phyloP scores from a whole-genome alignment of 2,113 vertebrate genomes.

The Osmerus mordax region DNA sequence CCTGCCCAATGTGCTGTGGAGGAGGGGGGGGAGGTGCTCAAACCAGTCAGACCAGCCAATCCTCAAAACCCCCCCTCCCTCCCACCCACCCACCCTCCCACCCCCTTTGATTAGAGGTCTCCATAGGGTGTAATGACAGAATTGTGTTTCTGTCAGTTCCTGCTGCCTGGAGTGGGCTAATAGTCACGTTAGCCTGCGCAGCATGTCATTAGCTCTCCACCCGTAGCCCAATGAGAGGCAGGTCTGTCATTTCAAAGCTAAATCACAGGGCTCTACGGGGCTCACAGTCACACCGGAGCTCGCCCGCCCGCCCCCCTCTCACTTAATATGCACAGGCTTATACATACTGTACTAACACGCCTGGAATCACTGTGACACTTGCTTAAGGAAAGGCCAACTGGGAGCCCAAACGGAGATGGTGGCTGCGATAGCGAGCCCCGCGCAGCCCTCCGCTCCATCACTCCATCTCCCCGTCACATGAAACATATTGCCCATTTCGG shows the following conservation, averaged over 20 bases:
- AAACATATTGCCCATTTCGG: constrained; percentile 49
- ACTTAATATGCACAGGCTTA: constrained; percentile 49
- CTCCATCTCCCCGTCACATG: constrained; percentile 48
- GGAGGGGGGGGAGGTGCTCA: background rate
- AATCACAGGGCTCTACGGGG: constrained; percentile 62
- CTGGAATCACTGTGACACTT: constrained; percentile 36
- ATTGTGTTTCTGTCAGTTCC: constrained; percentile 67
- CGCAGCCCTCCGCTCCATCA: constrained; percentile 16
- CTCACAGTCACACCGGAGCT: constrained; percentile 59
- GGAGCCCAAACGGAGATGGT: constrained; percentile 5
- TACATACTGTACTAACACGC: constrained; percentile 43
- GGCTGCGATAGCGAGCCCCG: background rate
- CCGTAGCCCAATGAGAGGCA: constrained; percentile 53
- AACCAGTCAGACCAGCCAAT: constrained; percentile 30
- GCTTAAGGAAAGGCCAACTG: constrained; percentile 36
- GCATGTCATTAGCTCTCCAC: constrained; percentile 67
- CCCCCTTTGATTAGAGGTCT: constrained; percentile 71
- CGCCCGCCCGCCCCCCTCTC: constrained; percentile 47
- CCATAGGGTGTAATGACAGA: constrained; percentile 69
- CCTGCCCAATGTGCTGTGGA: too few species aligned
- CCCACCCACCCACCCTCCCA: constrained; percentile 22
- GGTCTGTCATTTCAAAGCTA: constrained; percentile 68
- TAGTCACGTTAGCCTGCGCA: constrained; percentile 67
- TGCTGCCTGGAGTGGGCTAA: constrained; percentile 66
- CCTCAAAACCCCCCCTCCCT: constrained; percentile 28